A percentile compares a stretch with the other conserved stretches of the same genome.
phyloP scores from a whole-genome alignment of 1,140 invertebrate genomes.

The Cylas formicarius region DNA sequence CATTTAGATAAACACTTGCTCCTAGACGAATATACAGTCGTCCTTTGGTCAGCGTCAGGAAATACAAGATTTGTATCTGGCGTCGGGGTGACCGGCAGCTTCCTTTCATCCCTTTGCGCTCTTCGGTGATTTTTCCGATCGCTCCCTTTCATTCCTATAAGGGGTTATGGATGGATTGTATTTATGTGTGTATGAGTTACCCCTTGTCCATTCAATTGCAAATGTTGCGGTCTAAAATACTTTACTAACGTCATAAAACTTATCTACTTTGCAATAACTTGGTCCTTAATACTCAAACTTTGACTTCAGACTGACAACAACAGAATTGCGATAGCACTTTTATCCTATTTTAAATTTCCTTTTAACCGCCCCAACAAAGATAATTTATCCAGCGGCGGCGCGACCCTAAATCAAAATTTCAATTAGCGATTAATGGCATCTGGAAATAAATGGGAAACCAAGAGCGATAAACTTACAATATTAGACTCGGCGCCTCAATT shows the following conservation, averaged over 20 bases:
- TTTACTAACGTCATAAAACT: too few species aligned
- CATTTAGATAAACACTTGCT: constrained; percentile 35
- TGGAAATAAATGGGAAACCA: constrained; percentile 13
- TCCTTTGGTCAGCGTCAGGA: constrained; percentile 35
- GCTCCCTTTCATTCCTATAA: constrained; percentile 18
- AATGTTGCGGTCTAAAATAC: too few species aligned
- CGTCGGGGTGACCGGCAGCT: constrained; percentile 30
- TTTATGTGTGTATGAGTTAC: too few species aligned
- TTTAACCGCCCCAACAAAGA: too few species aligned
- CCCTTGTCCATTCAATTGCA: too few species aligned
- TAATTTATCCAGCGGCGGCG: too few species aligned
- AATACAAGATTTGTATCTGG: constrained; percentile 37
- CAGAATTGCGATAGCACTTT: too few species aligned
- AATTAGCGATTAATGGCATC: constrained; percentile 11
- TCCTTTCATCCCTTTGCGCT: constrained; percentile 28
- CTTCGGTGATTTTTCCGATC: constrained; percentile 7
- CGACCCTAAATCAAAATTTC: constrained; percentile 18
- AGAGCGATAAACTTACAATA: constrained; percentile 18
- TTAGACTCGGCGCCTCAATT: constrained; percentile 14
- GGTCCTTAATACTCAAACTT: too few species aligned
- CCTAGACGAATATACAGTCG: constrained; percentile 29
- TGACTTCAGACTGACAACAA: too few species aligned
- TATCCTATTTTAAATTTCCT: too few species aligned
- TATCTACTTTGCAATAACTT: too few species aligned
- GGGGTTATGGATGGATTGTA: too few species aligned